phyloP scores from a whole-genome alignment of 2,888 invertebrate genomes.

The Ormyrus rosae region DNA sequence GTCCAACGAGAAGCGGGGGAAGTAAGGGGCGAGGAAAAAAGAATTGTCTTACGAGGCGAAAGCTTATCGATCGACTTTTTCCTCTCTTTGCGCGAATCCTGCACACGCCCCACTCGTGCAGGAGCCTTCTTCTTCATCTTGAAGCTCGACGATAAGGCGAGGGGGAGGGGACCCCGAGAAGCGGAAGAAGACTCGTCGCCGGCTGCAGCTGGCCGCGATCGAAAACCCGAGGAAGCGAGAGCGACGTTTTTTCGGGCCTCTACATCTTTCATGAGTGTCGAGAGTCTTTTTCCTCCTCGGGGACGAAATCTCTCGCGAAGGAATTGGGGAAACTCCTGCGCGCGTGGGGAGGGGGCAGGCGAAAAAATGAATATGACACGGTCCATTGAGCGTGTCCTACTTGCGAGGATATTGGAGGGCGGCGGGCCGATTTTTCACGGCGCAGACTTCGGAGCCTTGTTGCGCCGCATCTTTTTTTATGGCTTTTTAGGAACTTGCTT shows the following conservation, averaged over 20 bases:
- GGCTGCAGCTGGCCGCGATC: slow-evolving; percentile 18
- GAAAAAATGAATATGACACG: slow-evolving; percentile 55
- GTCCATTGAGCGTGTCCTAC: slow-evolving; percentile 54
- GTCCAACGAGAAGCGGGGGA: slow-evolving; percentile 4
- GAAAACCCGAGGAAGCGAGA: neutral
- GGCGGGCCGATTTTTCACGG: slow-evolving; percentile 40
- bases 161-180: slow-evolving; percentile 45
- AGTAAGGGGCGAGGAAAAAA: slow-evolving; percentile 57
- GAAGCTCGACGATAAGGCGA: slow-evolving; percentile 18
- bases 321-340: slow-evolving; percentile 48
- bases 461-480: slow-evolving; percentile 23
- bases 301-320: slow-evolving; percentile 42
- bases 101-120: slow-evolving; percentile 44
- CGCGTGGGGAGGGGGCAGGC: slow-evolving; percentile 7
- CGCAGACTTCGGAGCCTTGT: slow-evolving; percentile 41
- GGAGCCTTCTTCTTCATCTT: slow-evolving; percentile 31
- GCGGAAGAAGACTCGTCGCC: slow-evolving; percentile 62
- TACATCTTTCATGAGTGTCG: slow-evolving; percentile 64
- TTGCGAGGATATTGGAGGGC: slow-evolving; percentile 42
- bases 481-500: too few species aligned
- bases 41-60: slow-evolving; percentile 71
- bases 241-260: slow-evolving; percentile 43
- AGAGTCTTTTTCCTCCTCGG: slow-evolving; percentile 55
- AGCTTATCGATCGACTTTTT: slow-evolving; percentile 69
- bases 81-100: slow-evolving; percentile 61